These are phyloP conservation scores for Bimastos eiseni DNA, from an alignment of 2,888 invertebrate genomes.

Conservation along the genomic window DNA sequence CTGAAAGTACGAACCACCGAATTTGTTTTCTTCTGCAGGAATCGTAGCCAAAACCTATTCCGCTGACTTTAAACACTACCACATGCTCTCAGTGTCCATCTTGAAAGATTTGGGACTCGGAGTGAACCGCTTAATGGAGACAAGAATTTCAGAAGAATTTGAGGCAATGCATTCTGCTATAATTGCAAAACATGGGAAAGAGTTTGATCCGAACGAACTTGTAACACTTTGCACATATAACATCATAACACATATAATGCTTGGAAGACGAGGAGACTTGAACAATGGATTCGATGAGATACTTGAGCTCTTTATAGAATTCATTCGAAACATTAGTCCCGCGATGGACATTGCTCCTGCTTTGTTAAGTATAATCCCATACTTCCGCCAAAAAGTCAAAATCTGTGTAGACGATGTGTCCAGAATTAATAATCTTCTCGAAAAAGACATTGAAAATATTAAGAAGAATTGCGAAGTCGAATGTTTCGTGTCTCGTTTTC, in stretches of 20 bases:
- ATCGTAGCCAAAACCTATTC: too few relatives aligned
- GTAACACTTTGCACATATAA: not conserved
- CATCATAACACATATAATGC: constrained; percentile 16
- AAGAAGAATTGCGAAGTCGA: too few relatives aligned
- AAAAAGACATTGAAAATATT: not conserved
- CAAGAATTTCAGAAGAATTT: too few relatives aligned
- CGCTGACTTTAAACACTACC: too few relatives aligned
- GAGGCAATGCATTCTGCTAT: not conserved
- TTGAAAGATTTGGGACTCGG: too few relatives aligned
- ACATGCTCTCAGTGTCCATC: too few relatives aligned
- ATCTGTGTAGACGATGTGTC: too few relatives aligned
- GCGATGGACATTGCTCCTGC: not conserved
- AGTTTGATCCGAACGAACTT: not conserved
- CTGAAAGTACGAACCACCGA: not conserved
- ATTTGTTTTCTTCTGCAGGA: too few relatives aligned
- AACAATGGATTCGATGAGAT: not conserved
- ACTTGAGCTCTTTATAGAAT: not conserved
- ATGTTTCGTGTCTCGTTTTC: not conserved
- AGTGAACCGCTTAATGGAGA: too few relatives aligned
- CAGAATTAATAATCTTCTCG: not conserved
- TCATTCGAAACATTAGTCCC: not conserved
- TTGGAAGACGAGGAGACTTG: not conserved
- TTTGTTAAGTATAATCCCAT: constrained; percentile 5
- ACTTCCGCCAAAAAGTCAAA: too few relatives aligned
- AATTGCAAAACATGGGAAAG: not conserved